These are phyloP conservation scores for Nannobrachium achirus DNA, from an alignment of 2,113 vertebrate genomes.

Conservation along the genomic window DNA sequence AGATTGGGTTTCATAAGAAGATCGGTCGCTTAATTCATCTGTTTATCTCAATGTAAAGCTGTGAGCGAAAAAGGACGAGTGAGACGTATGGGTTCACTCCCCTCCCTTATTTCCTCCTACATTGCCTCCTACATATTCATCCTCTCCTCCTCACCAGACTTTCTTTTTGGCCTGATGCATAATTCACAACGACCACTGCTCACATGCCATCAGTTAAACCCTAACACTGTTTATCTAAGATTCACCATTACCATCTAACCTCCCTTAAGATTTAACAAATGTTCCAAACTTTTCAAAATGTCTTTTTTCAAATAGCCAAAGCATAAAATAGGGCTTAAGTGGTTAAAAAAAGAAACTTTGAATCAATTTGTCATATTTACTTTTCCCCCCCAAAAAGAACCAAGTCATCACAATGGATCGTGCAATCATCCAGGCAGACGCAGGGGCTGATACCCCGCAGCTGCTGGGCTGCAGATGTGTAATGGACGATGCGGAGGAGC, in stretches of 20 bases:
- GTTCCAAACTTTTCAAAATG: no score
- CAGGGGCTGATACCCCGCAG: constrained; percentile 55
- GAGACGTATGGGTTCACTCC: constrained; percentile 37
- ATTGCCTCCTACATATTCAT: constrained; percentile 1
- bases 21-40: constrained; percentile 61
- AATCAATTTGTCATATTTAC: constrained; percentile 43
- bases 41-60: constrained; percentile 61
- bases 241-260: background rate
- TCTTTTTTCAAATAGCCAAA: no score
- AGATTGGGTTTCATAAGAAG: constrained; percentile 72
- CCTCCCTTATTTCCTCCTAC: background rate
- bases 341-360: constrained; percentile 10
- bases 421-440: constrained; percentile 22
- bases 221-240: constrained; percentile 38
- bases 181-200: constrained; percentile 42
- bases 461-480: constrained; percentile 49
- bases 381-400: constrained; percentile 18
- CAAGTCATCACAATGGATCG: constrained; percentile 30
- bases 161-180: constrained; percentile 35
- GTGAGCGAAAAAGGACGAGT: constrained; percentile 50
- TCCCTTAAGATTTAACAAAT: constrained; percentile 4
- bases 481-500: constrained; percentile 26
- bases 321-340: no score
- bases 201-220: constrained; percentile 20
- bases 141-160: constrained; percentile 35